Percentiles rank a stretch among this genome's conserved stretches.
Conservation (phyloP, 2,888 invertebrate species). For the Bhutanitis thaidina region DNA sequence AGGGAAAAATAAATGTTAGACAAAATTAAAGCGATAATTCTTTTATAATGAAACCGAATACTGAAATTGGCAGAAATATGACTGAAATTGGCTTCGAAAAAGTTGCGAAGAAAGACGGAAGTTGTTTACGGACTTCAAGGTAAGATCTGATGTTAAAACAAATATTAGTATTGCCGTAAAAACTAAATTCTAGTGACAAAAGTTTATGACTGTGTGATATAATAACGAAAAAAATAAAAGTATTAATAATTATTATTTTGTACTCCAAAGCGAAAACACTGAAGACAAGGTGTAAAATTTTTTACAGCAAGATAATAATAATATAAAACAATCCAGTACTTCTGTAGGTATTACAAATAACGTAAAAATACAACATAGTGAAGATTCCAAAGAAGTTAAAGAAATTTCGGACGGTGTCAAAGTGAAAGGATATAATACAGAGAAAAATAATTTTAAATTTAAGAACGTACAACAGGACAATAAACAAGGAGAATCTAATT, state of each 20-base stretch:
- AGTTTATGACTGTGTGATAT: not conserved
- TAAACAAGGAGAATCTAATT: not conserved
- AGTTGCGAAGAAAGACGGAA: not conserved
- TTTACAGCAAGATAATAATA: not conserved
- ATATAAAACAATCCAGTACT: not conserved
- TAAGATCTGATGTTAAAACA: not conserved
- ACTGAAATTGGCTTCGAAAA: not conserved
- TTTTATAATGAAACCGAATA: not conserved
- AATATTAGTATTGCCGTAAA: too few relatives aligned
- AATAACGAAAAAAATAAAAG: not conserved
- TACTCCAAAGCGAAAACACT: not conserved
- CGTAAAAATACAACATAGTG: too few relatives aligned
- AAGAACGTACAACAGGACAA: not conserved
- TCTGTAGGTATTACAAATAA: not conserved
- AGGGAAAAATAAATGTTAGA: not conserved
- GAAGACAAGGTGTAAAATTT: not conserved
- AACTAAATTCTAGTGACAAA: not conserved
- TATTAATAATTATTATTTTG: not conserved
- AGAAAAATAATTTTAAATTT: not conserved
- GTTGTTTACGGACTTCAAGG: not conserved
- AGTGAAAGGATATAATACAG: not conserved
- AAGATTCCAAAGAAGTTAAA: not conserved
- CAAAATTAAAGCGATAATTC: not conserved
- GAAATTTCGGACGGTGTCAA: not conserved
- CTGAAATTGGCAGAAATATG: not conserved